A percentile compares a stretch with the other conserved stretches of the same genome.
Conservation (phyloP, 1,140 invertebrate species). For the Hermatobates lingyangjiaoensis region DNA sequence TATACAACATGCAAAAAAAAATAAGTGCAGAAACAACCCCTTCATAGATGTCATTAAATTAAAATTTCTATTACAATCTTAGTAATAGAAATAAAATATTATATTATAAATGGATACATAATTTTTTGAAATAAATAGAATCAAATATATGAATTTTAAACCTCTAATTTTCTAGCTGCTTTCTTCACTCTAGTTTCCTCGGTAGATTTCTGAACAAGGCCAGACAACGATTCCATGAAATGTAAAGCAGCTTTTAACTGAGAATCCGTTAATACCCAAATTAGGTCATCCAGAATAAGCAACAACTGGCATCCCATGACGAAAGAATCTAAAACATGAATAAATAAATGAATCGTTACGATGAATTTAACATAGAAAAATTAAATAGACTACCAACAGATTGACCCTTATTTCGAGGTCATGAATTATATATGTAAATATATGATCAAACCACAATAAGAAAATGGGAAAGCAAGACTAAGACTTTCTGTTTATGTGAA, state of each 20-base stretch:
- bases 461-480: no score
- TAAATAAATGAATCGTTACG: neutral
- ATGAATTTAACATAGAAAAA: neutral
- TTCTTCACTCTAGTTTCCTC: constrained; percentile 66
- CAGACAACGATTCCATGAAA: constrained; percentile 78
- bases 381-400: no score
- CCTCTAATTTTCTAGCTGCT: constrained; percentile 73
- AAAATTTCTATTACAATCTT: no score
- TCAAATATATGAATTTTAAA: constrained; percentile 20
- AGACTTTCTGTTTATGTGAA: no score
- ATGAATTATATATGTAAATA: no score
- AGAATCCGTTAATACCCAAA: constrained; percentile 96
- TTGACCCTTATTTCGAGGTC: no score
- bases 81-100: no score
- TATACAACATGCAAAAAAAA: no score
- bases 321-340: constrained; percentile 59
- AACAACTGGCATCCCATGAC: constrained; percentile 81
- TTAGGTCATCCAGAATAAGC: constrained; percentile 81
- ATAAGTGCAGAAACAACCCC: no score
- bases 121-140: neutral
- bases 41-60: no score
- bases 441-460: no score
- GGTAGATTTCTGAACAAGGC: constrained; percentile 66
- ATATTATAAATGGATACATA: neutral
- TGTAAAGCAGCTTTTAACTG: constrained; percentile 87